Evolutionary conservation across 1,140 invertebrate species (phyloP), one percentile per base, ranked within the genome.

Genomic region (Probaryconus sp.): DNA sequence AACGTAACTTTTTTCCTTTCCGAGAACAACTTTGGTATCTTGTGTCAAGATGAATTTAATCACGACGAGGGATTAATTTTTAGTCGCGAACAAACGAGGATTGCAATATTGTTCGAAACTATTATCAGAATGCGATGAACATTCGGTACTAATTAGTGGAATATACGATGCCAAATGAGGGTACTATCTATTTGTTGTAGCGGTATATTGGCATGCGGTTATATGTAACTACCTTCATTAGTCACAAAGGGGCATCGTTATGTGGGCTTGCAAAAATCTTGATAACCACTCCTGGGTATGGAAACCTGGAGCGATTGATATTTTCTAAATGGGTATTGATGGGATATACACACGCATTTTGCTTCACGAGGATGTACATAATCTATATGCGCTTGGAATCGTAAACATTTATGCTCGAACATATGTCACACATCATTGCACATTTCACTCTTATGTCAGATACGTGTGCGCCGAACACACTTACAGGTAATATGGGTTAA

Each of bases 161-260:
- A 61, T 42, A 37, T 21, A 38, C 33, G 56, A 51, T 37, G 37
- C 58, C 43, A 74, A 83, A 85, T 84, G 81, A 78, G 83, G 83
- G 83, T 80, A 72, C 58, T 84, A 82, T 83, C 79, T 79, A 81
- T 82, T 81, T 80, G 60, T 76, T 9, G 35, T 82, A 83, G 81
- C 81, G 83, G 82, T 82, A 82, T 75, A 79, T 76, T 63, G 30
- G 50, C 70, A 40, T 51, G 20, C 60, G 50, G 60, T 78, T 81
- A 75, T 74, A 80, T 79, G 79, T 79, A 76, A 72, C 60, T 68
- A 48, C 40, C 58, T 80, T 81, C 80, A 73, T 83, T 80, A 78
- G 45, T 31, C n/a, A 37, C 26, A 37, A 37, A 47, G 24, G 55
- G 38, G 76, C 20, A 35, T 60, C 37, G 20, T 75, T 79, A 82